Conservation (phyloP, 2,113 vertebrate species). For the Heterocephalus glaber region DNA sequence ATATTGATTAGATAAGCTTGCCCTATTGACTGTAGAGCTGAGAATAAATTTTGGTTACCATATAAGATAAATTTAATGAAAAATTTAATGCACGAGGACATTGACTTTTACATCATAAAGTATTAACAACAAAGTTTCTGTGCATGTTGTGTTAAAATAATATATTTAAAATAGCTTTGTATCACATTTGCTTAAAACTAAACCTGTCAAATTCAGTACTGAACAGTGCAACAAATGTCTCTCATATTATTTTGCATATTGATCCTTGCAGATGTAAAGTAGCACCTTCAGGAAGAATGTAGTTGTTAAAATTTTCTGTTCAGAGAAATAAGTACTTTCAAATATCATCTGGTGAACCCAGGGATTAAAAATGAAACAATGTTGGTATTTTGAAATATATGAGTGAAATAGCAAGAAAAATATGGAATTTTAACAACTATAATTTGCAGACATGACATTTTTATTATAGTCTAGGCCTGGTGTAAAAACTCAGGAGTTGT, state of each 20-base stretch:
- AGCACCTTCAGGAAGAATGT: slow-evolving; percentile 39
- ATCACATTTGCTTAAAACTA: slow-evolving; percentile 18
- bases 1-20: slow-evolving; percentile 79
- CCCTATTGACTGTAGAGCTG: slow-evolving; percentile 45
- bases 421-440: not conserved
- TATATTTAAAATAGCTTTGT: not conserved
- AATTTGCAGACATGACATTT: not conserved
- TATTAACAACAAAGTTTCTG: not conserved
- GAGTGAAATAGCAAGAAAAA: not conserved
- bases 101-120: slow-evolving; percentile 57
- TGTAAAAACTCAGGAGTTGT: not conserved
- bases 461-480: not conserved
- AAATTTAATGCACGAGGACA: not conserved
- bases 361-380: slow-evolving; percentile 37
- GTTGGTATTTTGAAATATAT: not conserved
- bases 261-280: slow-evolving; percentile 5
- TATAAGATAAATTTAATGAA: slow-evolving; percentile 76
- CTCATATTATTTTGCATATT: not conserved
- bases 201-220: not conserved
- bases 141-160: not conserved
- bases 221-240: not conserved
- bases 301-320: slow-evolving; percentile 33
- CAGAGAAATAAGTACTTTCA: not conserved
- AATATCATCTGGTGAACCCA: not conserved
- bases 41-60: slow-evolving; percentile 78